phyloP scores from a whole-genome alignment of 2,113 vertebrate genomes.

The Plecturocebus donacophilus region DNA sequence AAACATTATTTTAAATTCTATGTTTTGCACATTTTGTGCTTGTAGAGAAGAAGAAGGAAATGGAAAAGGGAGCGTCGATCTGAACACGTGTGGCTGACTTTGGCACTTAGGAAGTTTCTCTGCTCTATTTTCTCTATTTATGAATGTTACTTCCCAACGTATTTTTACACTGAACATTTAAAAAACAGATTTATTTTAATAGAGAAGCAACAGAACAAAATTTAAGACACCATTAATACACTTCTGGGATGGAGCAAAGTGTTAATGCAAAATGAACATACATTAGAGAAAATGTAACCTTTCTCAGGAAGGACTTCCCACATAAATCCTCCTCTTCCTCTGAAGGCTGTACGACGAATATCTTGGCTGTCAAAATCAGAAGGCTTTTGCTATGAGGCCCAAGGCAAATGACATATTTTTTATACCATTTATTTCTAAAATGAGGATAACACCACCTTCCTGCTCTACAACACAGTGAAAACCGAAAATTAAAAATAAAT shows the following conservation, averaged over 20 bases:
- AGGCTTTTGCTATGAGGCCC: conserved; percentile 56
- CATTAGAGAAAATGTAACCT: conserved; percentile 47
- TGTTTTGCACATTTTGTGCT: neutral
- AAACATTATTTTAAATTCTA: neutral
- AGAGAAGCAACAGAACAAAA: conserved; percentile 39
- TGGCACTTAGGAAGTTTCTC: neutral
- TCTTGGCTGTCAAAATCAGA: conserved; percentile 40
- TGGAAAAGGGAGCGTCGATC: neutral
- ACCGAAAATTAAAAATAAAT: neutral
- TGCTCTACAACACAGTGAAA: neutral
- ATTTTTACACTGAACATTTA: conserved; percentile 11
- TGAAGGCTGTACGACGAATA: conserved; percentile 29
- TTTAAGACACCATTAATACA: conserved; percentile 21
- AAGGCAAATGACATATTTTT: conserved; percentile 55
- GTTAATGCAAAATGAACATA: conserved; percentile 39
- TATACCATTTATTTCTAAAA: conserved; percentile 54
- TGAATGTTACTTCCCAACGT: neutral
- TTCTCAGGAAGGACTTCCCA: conserved; percentile 58
- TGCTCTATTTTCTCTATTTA: conserved; percentile 3
- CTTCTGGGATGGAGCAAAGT: neutral
- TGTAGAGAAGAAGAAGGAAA: conserved; percentile 37
- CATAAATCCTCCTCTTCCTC: conserved; percentile 55
- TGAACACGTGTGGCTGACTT: neutral
- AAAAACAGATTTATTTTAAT: conserved; percentile 25
- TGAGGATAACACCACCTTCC: neutral